phyloP scores from a whole-genome alignment of 1,140 invertebrate genomes.

The Cherax quadricarinatus region DNA sequence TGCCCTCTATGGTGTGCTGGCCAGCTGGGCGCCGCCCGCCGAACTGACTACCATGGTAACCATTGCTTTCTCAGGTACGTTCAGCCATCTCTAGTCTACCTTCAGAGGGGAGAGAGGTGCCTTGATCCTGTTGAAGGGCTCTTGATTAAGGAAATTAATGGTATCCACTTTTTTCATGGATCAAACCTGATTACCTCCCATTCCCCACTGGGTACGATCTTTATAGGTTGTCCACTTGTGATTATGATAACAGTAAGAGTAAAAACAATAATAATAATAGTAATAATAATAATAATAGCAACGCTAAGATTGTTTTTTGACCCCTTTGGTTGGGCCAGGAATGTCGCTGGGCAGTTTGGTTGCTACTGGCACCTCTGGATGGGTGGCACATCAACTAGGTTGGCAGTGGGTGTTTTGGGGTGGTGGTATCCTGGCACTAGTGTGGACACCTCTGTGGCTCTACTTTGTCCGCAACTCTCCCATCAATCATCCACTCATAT shows the following conservation, averaged over 20 bases:
- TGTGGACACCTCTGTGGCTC: conserved; percentile 57
- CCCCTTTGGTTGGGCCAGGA: background rate
- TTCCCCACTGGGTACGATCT: too few species aligned
- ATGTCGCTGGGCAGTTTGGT: conserved; percentile 53
- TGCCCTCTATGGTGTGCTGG: conserved; percentile 38
- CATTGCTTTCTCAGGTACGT: conserved; percentile 57
- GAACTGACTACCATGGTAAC: conserved; percentile 60
- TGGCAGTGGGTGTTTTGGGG: conserved; percentile 63
- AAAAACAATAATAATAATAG: too few species aligned
- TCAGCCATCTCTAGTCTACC: background rate
- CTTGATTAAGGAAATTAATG: too few species aligned
- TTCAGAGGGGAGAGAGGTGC: too few species aligned
- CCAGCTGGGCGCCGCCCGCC: conserved; percentile 38
- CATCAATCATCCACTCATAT: conserved; percentile 28
- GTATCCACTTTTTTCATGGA: too few species aligned
- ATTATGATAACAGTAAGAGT: too few species aligned
- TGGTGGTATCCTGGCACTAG: conserved; percentile 16
- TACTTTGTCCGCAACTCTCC: conserved; percentile 47
- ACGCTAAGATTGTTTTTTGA: too few species aligned
- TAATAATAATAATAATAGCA: too few species aligned
- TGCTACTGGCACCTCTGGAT: conserved; percentile 37
- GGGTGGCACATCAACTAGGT: conserved; percentile 28
- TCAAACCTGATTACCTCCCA: too few species aligned
- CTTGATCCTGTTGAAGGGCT: too few species aligned
- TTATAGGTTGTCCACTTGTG: too few species aligned